These are phyloP conservation scores for Dasyurus viverrinus DNA, from an alignment of 2,113 vertebrate species.

Conservation along the genomic window DNA sequence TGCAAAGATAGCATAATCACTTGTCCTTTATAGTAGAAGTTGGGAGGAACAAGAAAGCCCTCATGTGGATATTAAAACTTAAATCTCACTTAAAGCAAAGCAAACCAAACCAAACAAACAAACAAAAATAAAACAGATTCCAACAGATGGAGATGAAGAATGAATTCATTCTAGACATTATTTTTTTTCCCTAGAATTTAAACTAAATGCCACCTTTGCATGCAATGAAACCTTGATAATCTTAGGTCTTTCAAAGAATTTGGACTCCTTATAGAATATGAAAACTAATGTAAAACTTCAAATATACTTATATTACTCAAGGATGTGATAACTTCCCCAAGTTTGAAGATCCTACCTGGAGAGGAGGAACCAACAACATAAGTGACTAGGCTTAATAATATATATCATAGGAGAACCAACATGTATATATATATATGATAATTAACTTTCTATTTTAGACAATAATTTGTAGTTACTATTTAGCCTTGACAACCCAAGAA, in stretches of 20 bases:
- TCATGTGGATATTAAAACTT: background rate
- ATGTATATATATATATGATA: background rate
- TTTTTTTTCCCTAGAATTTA: background rate
- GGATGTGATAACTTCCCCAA: fast-evolving
- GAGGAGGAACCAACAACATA: background rate
- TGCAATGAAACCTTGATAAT: background rate
- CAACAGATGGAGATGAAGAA: background rate
- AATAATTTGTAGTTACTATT: background rate
- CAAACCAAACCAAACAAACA: background rate
- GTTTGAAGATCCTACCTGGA: background rate
- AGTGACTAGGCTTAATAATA: background rate
- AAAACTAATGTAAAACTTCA: background rate
- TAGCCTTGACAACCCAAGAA: background rate
- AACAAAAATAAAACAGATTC: background rate
- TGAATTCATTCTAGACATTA: background rate
- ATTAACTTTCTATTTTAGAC: background rate
- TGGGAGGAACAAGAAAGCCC: background rate
- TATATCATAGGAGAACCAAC: background rate
- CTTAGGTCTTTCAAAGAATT: background rate
- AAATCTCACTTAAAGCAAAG: background rate
- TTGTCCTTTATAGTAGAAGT: background rate
- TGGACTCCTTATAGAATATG: background rate
- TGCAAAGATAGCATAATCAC: too few species aligned
- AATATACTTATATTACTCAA: background rate
- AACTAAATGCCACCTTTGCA: background rate